Conservation (phyloP, 2,113 vertebrate species). For the Archocentrus centrarchus region DNA sequence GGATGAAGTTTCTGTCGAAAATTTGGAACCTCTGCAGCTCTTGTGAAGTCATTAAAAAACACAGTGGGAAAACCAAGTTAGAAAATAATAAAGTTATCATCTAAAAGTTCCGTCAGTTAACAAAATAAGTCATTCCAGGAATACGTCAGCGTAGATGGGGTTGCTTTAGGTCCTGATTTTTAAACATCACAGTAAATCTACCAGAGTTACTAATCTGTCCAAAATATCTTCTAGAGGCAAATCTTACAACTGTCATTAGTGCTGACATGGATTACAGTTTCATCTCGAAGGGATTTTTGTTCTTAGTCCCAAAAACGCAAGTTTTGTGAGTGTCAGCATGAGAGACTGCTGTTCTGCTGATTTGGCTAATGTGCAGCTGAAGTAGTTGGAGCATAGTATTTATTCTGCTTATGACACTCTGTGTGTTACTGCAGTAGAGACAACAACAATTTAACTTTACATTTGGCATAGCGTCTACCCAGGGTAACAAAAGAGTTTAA, state of each 20-base stretch:
- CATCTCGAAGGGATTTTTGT: conserved; percentile 38
- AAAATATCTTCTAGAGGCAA: conserved; percentile 34
- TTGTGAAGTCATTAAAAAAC: background rate
- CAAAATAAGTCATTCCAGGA: background rate
- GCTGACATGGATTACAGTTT: conserved; percentile 57
- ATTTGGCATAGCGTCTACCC: background rate
- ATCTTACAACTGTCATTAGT: conserved; percentile 45
- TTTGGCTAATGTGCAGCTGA: conserved; percentile 24
- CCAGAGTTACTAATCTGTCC: conserved; percentile 37
- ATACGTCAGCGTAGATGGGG: background rate
- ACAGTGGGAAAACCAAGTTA: background rate
- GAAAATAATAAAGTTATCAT: background rate
- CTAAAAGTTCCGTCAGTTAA: background rate
- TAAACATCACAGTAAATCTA: conserved; percentile 38
- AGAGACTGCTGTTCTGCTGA: conserved; percentile 23
- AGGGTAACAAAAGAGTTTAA: background rate
- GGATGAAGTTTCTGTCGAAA: background rate
- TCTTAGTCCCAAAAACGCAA: conserved; percentile 21
- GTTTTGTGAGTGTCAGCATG: conserved; percentile 43
- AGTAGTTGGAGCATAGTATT: conserved; percentile 8
- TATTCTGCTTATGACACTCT: background rate
- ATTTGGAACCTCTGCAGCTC: conserved; percentile 19
- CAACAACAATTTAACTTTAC: background rate
- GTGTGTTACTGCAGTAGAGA: background rate
- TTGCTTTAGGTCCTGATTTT: background rate